Base-by-base conservation (phyloP, 2,888 invertebrate species). In the Oscheius sp. region DNA sequence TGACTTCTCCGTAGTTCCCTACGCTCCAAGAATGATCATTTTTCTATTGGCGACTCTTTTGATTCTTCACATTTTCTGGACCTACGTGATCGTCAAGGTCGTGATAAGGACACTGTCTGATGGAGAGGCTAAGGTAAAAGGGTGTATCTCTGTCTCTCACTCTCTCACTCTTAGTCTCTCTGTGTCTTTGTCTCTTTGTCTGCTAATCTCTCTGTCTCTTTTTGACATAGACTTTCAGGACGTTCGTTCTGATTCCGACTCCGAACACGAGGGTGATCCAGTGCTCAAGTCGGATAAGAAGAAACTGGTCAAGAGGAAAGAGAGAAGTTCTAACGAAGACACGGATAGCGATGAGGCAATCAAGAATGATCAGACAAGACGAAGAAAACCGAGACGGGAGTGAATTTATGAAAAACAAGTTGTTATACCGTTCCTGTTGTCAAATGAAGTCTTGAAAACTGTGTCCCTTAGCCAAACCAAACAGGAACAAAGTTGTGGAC, bases 11-110 rank as follows among this genome's bases (percentile, higher is more conserved):
- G 70, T 79, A 79, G 84, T 79, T 11, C 87, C 87, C n/a, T 84
- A 84, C 70, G 85, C 80, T 21, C 87, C 87, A 7, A 81, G 87
- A 2, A 60, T 86, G 10, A 84, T 86, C 51, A 78, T 87, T 47
- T 63, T 85, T 21, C 78, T 87, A 37, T 75, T 87, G 33, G 75
- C 80, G 37, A 65, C 76, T n/a, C 78, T 87, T 4, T 75, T 86
- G 51, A 73, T 82, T 33, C 80, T 87, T 4, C 87, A 87, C 76
- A 70, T 87, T 65, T 87, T 87, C 81, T 87, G 87, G 87, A 87
- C 87, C 1, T 77, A 84, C 59, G 77, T 87, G 70, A 87, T 87
- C 62, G 70, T 82, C 50, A 80, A 76, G 21, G 79, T 82, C 50
- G 79, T 76, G 55, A 47, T 73, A 33, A 72, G 76, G 53, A 79